Evolutionary conservation across 2,797 vertebrate genomes (phyloP).

Genomic region (Liparis tanakae): DNA sequence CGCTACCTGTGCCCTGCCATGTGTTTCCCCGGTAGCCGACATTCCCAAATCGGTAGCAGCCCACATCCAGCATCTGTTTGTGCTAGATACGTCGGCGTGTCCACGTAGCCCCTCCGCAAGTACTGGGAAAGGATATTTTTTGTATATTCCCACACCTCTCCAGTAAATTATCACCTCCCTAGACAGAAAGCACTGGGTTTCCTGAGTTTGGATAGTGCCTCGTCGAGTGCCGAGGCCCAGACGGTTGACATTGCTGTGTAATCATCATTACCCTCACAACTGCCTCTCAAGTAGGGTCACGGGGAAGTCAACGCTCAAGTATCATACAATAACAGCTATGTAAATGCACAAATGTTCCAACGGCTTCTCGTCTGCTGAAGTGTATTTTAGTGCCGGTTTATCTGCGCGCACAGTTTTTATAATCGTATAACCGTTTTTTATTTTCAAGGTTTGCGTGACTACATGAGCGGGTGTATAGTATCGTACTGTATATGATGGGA

Average conservation of each 20-base stretch:
- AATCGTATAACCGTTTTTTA: not conserved
- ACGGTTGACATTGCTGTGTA: slow-evolving; percentile 63
- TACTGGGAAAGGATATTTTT: slow-evolving; percentile 29
- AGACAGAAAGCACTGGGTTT: slow-evolving; percentile 33
- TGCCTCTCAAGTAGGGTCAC: slow-evolving; percentile 51
- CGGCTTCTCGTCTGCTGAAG: slow-evolving; percentile 24
- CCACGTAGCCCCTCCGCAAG: slow-evolving; percentile 28
- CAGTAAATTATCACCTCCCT: slow-evolving; percentile 63
- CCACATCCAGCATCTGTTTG: slow-evolving; percentile 66
- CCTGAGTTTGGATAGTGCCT: slow-evolving; percentile 50
- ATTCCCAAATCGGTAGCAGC: slow-evolving; percentile 65
- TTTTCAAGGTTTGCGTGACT: not conserved
- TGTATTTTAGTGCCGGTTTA: slow-evolving; percentile 14
- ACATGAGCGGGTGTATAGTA: not conserved
- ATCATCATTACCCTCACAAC: slow-evolving; percentile 66
- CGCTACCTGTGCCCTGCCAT: slow-evolving; percentile 69
- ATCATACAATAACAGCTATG: slow-evolving; percentile 49
- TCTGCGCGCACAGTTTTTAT: slow-evolving; percentile 14
- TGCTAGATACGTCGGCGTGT: slow-evolving; percentile 63
- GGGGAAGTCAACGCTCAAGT: slow-evolving; percentile 48
- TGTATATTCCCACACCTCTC: slow-evolving; percentile 51
- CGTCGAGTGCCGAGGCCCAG: slow-evolving; percentile 46
- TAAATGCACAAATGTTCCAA: slow-evolving; percentile 39
- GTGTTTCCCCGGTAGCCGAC: slow-evolving; percentile 73
- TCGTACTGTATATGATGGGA: too few relatives aligned